Conservation (phyloP, 2,888 invertebrate genomes). For the Unio pictorum region DNA sequence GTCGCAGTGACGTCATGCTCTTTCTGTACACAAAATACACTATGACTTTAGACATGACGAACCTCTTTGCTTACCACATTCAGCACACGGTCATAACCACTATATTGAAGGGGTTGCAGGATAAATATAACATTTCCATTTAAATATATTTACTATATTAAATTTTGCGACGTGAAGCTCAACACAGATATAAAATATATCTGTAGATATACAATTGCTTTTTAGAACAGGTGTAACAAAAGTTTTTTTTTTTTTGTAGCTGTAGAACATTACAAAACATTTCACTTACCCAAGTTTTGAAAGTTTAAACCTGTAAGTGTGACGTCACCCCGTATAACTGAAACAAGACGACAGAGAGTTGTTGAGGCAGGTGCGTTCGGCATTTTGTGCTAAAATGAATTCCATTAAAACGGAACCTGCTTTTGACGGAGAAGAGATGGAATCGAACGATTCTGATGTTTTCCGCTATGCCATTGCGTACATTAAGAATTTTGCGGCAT, state of each 20-base stretch:
- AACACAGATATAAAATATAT: too few species aligned
- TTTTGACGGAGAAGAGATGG: constrained; percentile 26
- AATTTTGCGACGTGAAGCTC: neutral
- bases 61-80: constrained; percentile 8
- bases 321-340: constrained; percentile 48
- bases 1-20: too few species aligned
- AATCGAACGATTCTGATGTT: constrained; percentile 29
- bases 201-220: too few species aligned
- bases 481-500: constrained; percentile 48
- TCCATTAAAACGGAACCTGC: constrained; percentile 39
- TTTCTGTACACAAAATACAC: too few species aligned
- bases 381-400: constrained; percentile 18
- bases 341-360: constrained; percentile 46
- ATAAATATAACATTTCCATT: neutral
- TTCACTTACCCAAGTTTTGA: constrained; percentile 12
- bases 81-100: constrained; percentile 10
- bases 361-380: constrained; percentile 21
- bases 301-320: constrained; percentile 13
- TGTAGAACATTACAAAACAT: neutral
- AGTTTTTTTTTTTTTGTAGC: too few species aligned
- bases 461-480: constrained; percentile 21
- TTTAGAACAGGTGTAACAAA: neutral
- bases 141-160: neutral
- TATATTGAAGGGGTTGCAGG: neutral
- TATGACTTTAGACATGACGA: too few species aligned